phyloP scores from a whole-genome alignment of 2,113 vertebrate species.

The Chroicocephalus ridibundus region DNA sequence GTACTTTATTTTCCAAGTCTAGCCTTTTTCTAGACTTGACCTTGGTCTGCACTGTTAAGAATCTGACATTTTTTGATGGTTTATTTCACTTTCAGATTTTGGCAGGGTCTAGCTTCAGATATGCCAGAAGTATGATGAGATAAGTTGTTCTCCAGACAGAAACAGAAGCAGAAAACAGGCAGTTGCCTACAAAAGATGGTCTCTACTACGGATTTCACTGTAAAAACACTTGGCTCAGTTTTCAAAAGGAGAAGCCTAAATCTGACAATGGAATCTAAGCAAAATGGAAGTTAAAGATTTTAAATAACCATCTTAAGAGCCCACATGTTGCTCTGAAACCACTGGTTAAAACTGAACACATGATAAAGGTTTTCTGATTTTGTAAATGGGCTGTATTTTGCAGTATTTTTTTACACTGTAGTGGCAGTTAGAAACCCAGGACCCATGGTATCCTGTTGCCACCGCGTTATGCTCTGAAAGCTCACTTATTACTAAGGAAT shows the following conservation, averaged over 20 bases:
- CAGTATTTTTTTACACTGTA: background rate
- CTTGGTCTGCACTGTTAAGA: conserved; percentile 44
- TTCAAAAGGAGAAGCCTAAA: background rate
- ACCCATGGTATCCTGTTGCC: background rate
- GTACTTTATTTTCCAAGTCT: background rate
- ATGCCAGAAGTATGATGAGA: conserved; percentile 55
- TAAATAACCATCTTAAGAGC: background rate
- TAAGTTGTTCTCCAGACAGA: conserved; percentile 58
- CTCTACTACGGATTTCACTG: background rate
- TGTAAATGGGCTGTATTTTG: background rate
- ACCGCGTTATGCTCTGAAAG: background rate
- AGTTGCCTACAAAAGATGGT: background rate
- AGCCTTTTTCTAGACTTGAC: conserved; percentile 42
- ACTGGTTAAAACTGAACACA: background rate
- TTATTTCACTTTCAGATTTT: conserved; percentile 65
- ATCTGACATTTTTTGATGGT: conserved; percentile 45
- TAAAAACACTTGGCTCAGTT: background rate
- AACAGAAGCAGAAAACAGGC: conserved; percentile 42
- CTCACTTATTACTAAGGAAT: background rate
- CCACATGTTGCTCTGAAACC: background rate
- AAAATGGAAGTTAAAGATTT: background rate
- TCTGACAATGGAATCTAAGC: background rate
- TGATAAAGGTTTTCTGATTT: background rate
- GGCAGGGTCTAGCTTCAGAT: conserved; percentile 32
- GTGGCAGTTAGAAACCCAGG: background rate